phyloP scores from a whole-genome alignment of 2,113 vertebrate genomes.

The Corythornis vintsioides region DNA sequence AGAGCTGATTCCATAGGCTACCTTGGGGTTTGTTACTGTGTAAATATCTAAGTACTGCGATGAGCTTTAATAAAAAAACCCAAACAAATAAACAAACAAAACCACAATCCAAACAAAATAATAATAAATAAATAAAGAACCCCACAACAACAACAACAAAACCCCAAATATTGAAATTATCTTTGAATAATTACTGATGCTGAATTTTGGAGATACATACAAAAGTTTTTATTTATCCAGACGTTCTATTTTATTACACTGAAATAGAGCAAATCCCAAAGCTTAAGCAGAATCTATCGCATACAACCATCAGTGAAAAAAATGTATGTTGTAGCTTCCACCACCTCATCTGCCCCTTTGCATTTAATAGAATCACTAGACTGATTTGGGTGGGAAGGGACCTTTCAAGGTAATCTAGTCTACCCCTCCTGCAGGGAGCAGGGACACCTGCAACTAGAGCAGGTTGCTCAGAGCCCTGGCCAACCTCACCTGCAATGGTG shows the following conservation, averaged over 20 bases:
- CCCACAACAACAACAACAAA: neutral
- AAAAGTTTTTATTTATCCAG: neutral
- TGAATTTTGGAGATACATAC: neutral
- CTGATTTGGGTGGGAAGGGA: neutral
- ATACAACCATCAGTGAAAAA: neutral
- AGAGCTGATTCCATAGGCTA: neutral
- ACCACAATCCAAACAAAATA: neutral
- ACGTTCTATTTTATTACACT: neutral
- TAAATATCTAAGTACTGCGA: neutral
- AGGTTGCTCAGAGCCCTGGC: neutral
- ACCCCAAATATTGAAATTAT: neutral
- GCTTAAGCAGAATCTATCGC: neutral
- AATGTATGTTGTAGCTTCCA: fast-evolving
- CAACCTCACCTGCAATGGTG: too few species aligned
- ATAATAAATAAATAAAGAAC: neutral
- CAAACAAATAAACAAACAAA: neutral
- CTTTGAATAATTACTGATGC: neutral
- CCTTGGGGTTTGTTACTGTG: neutral
- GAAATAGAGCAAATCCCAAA: neutral
- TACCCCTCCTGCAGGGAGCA: neutral
- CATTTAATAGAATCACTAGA: neutral
- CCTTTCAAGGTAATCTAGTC: neutral
- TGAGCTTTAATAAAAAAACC: neutral
- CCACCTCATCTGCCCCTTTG: fast-evolving
- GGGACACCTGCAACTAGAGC: neutral